Evolutionary conservation across 2,888 invertebrate species (phyloP).

Genomic region (Drosophila barbarae): DNA sequence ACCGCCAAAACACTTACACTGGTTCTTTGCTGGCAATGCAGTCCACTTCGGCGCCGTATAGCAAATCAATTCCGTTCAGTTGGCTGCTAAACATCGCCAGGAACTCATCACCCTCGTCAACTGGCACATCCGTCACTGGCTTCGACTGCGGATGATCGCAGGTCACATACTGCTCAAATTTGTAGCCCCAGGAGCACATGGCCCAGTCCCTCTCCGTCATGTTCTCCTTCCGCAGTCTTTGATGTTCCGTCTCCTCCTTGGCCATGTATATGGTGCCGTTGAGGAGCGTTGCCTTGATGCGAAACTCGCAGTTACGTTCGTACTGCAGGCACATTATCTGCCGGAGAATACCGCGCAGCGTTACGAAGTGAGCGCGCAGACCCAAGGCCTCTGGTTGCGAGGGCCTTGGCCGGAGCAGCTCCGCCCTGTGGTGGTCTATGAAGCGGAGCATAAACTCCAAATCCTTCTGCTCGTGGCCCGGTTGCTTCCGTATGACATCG

Average conservation of each 20-base stretch:
- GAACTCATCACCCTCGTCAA: slow-evolving; percentile 53
- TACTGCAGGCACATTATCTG: slow-evolving; percentile 57
- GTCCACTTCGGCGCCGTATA: slow-evolving; percentile 62
- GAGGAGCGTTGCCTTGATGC: slow-evolving; percentile 40
- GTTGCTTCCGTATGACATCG: slow-evolving; percentile 31
- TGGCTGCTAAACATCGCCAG: slow-evolving; percentile 34
- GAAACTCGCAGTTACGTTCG: slow-evolving; percentile 19
- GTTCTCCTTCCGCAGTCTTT: slow-evolving; percentile 10
- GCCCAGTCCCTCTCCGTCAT: not conserved
- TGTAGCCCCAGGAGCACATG: slow-evolving; percentile 70
- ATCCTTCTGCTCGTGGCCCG: not conserved
- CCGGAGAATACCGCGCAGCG: slow-evolving; percentile 52
- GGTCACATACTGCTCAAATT: slow-evolving; percentile 59
- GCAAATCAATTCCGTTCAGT: slow-evolving; percentile 36
- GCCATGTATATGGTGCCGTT: slow-evolving; percentile 57
- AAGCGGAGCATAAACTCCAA: slow-evolving; percentile 39
- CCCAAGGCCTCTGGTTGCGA: not conserved
- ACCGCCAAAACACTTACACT: slow-evolving; percentile 31
- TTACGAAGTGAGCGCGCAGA: slow-evolving; percentile 39
- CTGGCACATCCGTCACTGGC: slow-evolving; percentile 48
- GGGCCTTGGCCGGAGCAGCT: slow-evolving; percentile 1
- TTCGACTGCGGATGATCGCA: slow-evolving; percentile 17
- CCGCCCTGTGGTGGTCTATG: slow-evolving; percentile 40
- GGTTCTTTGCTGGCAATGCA: slow-evolving; percentile 41
- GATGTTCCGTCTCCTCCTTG: slow-evolving; percentile 26